Evolutionary conservation across 2,797 vertebrate genomes (phyloP).

Genomic region (Mormyrops attenuatus): DNA sequence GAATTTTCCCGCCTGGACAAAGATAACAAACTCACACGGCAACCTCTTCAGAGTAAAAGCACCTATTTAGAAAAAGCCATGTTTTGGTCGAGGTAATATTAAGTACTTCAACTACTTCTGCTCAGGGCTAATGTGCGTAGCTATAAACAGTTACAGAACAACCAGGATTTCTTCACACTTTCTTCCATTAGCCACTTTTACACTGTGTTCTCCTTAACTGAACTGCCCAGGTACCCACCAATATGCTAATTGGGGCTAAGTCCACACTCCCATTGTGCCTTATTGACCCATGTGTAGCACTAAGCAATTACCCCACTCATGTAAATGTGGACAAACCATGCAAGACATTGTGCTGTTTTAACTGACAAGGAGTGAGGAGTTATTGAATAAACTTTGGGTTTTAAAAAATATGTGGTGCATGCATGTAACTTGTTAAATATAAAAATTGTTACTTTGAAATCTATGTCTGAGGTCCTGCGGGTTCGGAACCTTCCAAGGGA

Average conservation of each 20-base stretch:
- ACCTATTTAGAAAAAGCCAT: slow-evolving; percentile 14
- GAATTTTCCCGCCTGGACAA: not conserved
- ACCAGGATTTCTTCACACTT: not conserved
- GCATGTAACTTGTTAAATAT: too few relatives aligned
- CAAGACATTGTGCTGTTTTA: not conserved
- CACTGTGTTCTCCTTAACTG: not conserved
- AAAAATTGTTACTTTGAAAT: not conserved
- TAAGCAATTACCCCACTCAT: not conserved
- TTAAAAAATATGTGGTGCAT: not conserved
- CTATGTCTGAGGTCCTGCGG: not conserved
- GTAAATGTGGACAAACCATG: not conserved
- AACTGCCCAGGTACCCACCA: not conserved
- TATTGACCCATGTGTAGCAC: slow-evolving; percentile 6
- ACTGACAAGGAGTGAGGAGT: not conserved
- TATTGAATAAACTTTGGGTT: not conserved
- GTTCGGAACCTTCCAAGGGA: not conserved
- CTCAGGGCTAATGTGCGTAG: slow-evolving; percentile 39
- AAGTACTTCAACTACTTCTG: slow-evolving; percentile 40
- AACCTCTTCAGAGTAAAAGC: not conserved
- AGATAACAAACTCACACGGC: not conserved
- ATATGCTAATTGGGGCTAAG: not conserved
- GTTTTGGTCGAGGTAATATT: slow-evolving; percentile 13
- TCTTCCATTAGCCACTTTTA: not conserved
- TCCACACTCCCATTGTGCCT: slow-evolving; percentile 14
- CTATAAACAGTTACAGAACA: not conserved